Evolutionary conservation across 1,140 invertebrate species (phyloP), one percentile per base, ranked within the genome.

Genomic region (Ips nitidus): DNA sequence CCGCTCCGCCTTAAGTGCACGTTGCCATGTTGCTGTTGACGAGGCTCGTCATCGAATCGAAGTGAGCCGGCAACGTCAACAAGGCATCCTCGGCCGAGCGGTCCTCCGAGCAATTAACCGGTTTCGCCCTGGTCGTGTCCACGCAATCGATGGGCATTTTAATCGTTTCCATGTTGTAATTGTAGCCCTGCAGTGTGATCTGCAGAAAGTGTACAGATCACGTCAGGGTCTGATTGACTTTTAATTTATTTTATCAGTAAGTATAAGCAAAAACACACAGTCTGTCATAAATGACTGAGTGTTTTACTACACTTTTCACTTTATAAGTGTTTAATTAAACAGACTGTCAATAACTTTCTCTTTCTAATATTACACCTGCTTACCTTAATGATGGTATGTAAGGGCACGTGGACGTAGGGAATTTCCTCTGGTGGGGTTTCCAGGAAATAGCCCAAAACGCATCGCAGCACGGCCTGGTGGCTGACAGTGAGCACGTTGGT

Each of bases 381-480:
- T 47, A 75, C 93, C 92, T 80, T 80, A 61, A 97, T 92, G 41
- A 97, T 91, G 1, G 94, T 95, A 79, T 98, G 95, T 2, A 98
- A 82, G 2, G 95, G 94, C 1, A 97, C 92, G 75, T 93, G 91
- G 81, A 97, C 87, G 80, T 97, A 97, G 0, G 95, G 94, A 36
- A 97, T 81, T 77, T 97, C 93, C 63, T 92, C 90, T 84, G 65
- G 68, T 4, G 73, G 72, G 7, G 92, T 92, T 75, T 95, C 93
- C 66, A 94, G 82, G 81, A 97, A 97, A 79, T 94, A 97, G 2
- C 92, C 94, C 52, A 97, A 85, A 61, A 97, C 86, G 82, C 94
- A 97, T n/a, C 95, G 85, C 7, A 95, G 82, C 1, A 97, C 91
- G 1, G 95, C 95, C 79, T 97, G 94, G 80, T 97, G 94, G 6